phyloP scores from a whole-genome alignment of 2,113 vertebrate genomes.

The Daboia siamensis region DNA sequence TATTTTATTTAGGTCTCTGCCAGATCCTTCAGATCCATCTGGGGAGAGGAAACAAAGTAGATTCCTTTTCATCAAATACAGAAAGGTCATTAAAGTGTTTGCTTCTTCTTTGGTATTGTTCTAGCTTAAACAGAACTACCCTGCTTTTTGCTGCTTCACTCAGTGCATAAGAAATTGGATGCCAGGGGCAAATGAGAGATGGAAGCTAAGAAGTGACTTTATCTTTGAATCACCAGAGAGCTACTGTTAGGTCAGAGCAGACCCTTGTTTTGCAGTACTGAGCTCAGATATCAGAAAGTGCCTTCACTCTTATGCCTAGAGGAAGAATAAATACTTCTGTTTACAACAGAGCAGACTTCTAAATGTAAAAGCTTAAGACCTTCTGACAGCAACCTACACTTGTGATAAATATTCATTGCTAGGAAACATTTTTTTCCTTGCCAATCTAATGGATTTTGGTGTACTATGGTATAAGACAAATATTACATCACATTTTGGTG shows the following conservation, averaged over 20 bases:
- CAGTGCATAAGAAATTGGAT: conserved; percentile 17
- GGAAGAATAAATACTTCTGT: background rate
- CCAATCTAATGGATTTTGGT: background rate
- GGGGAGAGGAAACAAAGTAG: background rate
- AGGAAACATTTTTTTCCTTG: background rate
- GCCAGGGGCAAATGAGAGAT: background rate
- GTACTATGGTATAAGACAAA: background rate
- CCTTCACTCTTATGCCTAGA: background rate
- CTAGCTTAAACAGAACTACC: background rate
- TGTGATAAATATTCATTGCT: conserved; percentile 2
- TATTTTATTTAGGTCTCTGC: background rate
- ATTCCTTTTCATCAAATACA: background rate
- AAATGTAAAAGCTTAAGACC: conserved; percentile 14
- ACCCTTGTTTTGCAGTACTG: background rate
- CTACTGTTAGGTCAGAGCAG: background rate
- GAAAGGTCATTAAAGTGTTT: background rate
- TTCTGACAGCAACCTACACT: background rate
- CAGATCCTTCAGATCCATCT: background rate
- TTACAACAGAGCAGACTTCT: background rate
- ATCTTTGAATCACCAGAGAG: conserved; percentile 27
- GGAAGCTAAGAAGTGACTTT: conserved; percentile 7
- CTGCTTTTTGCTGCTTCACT: conserved; percentile 5
- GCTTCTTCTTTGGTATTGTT: background rate
- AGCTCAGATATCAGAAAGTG: conserved; percentile 1
- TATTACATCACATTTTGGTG: background rate